Percentiles rank a stretch among this genome's conserved stretches.
Evolutionary conservation across 2,888 invertebrate species (phyloP).

Genomic region (Teleiodes luculella): DNA sequence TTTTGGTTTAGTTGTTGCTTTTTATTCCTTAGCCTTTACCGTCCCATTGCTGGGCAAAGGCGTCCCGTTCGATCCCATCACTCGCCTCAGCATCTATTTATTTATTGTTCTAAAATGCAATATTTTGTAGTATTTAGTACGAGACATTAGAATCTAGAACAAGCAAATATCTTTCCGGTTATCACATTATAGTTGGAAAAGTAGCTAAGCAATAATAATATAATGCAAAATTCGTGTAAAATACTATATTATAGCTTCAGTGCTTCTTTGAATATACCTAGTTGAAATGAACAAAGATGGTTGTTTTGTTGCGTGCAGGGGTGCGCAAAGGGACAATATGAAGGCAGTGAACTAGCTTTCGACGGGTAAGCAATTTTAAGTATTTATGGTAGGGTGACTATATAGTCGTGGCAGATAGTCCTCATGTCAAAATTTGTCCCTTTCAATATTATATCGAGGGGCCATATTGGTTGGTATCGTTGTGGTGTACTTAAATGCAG

Average conservation of each 20-base stretch:
- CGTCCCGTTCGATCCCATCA: background rate
- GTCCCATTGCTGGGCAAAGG: conserved; percentile 4
- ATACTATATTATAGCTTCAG: background rate
- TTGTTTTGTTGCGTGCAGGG: conserved; percentile 5
- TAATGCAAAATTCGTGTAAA: background rate
- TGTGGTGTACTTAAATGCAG: no score
- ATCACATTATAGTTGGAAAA: background rate
- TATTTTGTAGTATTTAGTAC: background rate
- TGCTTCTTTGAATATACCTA: background rate
- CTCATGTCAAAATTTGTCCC: background rate
- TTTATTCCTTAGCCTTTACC: background rate
- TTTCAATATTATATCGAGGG: background rate
- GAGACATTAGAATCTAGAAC: background rate
- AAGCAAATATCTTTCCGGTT: background rate
- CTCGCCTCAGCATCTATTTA: background rate
- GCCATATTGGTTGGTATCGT: no score
- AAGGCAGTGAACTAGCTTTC: conserved; percentile 3
- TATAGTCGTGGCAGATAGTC: background rate
- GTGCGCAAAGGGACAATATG: conserved; percentile 6
- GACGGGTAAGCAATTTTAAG: conserved; percentile 1
- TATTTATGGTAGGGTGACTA: conserved; percentile 5
- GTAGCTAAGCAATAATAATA: conserved; percentile 1
- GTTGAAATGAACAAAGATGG: background rate
- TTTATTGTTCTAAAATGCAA: background rate
- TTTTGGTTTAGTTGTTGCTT: background rate